phyloP scores from a whole-genome alignment of 2,797 vertebrate species.

The Thaleichthys pacificus region DNA sequence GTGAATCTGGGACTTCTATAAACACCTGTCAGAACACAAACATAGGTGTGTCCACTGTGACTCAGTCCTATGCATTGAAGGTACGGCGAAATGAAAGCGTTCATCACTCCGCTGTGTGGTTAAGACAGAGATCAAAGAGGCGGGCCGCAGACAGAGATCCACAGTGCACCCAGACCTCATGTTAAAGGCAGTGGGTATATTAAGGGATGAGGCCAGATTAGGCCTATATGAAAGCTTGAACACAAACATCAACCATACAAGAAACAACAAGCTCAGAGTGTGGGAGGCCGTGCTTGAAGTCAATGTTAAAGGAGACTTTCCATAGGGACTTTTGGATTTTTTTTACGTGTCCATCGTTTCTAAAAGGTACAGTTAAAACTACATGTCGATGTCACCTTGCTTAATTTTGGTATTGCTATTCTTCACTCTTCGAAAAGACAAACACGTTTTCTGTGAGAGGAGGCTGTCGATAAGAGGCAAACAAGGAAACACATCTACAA shows the following conservation, averaged over 20 bases:
- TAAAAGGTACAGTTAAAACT: not conserved
- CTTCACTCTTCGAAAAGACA: not conserved
- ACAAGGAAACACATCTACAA: constrained; percentile 24
- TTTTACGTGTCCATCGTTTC: too few relatives aligned
- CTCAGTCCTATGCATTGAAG: constrained; percentile 68
- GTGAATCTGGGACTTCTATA: not conserved
- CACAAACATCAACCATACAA: constrained; percentile 76
- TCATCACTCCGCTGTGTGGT: constrained; percentile 75
- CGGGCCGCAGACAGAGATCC: constrained; percentile 55
- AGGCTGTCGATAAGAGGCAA: constrained; percentile 23
- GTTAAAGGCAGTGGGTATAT: constrained; percentile 70
- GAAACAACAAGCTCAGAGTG: constrained; percentile 73
- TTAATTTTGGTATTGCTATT: not conserved
- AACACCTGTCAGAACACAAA: constrained; percentile 5
- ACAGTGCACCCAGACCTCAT: constrained; percentile 55
- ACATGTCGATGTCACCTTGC: constrained; percentile 15
- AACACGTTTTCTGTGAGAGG: not conserved
- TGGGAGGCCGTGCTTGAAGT: constrained; percentile 64
- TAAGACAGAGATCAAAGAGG: constrained; percentile 8
- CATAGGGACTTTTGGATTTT: not conserved
- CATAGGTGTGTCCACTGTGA: constrained; percentile 41
- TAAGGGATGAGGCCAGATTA: constrained; percentile 74
- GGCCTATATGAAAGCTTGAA: constrained; percentile 72
- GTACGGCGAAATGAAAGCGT: constrained; percentile 56
- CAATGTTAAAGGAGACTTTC: constrained; percentile 37